Base-by-base conservation (phyloP, 2,797 vertebrate genomes). In the Brachyalestes nurse region DNA sequence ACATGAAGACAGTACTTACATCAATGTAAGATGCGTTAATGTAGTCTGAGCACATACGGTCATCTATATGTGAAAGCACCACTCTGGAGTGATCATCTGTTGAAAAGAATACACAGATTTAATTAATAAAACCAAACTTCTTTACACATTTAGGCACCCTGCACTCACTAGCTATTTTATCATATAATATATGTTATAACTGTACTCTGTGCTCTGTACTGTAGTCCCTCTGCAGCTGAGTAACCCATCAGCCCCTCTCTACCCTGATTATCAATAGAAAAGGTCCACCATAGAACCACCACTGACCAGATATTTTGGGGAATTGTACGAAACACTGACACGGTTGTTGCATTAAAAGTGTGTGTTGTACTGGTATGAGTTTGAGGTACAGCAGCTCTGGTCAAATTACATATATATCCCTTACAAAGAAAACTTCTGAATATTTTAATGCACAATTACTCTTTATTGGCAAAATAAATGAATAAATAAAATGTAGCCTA, bases 21-120 rank as follows among this genome's bases (percentile, higher is more conserved):
- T 99, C 97, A 86, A 99, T 97, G 70, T 97, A 99, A 0, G 97
- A 99, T 0, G 98, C 97, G 17, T 99, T 99, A 51, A 99, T 95
- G 88, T 98, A 99, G 93, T 99, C 97, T 14, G 98, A 98, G 84
- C 92, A 89, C 17, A 92, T 87, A 53, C 92, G 82, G 80, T 96
- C 96, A n/a, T 98, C 96, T 0, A 93, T 83, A 55, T 95, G 95
- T 89, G 90, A 95, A 84, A 99, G 87, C 84, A 95, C 71, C 85
- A 98, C 97, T 90, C 98, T 95, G 71, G 96, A 97, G 88, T 97
- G 97, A 87, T 99, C 98, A 86, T 98, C 98, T 99, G 92, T 77
- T 73, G 51, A 83, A 6, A 34, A 83, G n/a, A 60, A 70, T 38
- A 55, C 16, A 60, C 53, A 64, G 34, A 28, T 42, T 13, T 21